Evolutionary conservation across 2,113 vertebrate genomes (phyloP).

Genomic region (Lepus americanus): DNA sequence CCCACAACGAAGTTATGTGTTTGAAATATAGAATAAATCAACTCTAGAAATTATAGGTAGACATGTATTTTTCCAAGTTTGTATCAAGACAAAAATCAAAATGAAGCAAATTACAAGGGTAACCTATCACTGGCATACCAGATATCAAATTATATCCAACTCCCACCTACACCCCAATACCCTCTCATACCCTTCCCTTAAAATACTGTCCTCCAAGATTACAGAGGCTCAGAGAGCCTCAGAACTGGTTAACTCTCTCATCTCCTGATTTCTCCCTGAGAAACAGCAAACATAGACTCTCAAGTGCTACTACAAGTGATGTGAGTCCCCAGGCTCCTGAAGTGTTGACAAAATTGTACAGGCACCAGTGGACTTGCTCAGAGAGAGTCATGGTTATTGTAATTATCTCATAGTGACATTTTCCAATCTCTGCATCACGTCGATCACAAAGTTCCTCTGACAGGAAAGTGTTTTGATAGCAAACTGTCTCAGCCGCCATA

Average conservation of each 20-base stretch:
- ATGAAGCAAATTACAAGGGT: background rate
- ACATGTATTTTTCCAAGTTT: background rate
- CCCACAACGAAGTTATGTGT: background rate
- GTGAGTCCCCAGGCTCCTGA: background rate
- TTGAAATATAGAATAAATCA: background rate
- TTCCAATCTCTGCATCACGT: background rate
- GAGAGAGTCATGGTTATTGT: background rate
- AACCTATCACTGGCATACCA: background rate
- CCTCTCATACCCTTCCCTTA: background rate
- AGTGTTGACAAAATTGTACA: background rate
- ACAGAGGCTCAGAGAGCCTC: background rate
- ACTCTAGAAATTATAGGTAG: background rate
- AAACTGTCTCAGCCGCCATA: constrained; percentile 22
- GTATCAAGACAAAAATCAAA: background rate
- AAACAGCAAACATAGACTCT: constrained; percentile 32
- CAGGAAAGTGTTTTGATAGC: constrained; percentile 16
- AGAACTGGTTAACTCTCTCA: background rate
- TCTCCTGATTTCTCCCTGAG: constrained; percentile 19
- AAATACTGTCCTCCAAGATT: background rate
- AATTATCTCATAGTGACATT: constrained; percentile 36
- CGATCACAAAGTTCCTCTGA: background rate
- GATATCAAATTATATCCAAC: background rate
- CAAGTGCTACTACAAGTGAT: background rate
- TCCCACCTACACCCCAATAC: no score
- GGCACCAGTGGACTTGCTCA: constrained; percentile 50